phyloP scores from a whole-genome alignment of 30 jellyfish, hydroid and myxozoan species.

The Sanderia malayensis region DNA sequence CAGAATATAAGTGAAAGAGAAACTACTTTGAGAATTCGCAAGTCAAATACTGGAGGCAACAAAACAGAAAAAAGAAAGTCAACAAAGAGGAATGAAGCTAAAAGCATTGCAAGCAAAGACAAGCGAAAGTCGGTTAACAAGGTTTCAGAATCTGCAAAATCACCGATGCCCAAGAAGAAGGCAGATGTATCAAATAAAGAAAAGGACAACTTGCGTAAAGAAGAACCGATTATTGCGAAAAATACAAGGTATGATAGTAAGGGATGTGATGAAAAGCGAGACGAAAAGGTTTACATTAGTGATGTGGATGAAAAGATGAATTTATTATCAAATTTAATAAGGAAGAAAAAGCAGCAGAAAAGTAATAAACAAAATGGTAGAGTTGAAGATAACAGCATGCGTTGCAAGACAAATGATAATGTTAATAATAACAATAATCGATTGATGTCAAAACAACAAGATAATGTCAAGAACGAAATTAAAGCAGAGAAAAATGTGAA shows the following conservation, averaged over 20 bases:
- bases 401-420: no score
- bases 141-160: background rate
- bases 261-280: background rate
- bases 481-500: background rate
- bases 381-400: background rate
- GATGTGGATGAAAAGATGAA: conserved; percentile 40
- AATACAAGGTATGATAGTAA: background rate
- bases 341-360: conserved; percentile 20
- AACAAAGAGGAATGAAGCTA: background rate
- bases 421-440: background rate
- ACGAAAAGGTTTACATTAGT: background rate
- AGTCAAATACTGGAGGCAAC: background rate
- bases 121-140: background rate
- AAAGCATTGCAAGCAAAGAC: background rate
- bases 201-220: background rate
- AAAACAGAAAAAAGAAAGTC: conserved; percentile 15
- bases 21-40: background rate
- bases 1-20: background rate
- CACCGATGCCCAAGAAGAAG: background rate
- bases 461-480: background rate
- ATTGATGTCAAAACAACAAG: background rate
- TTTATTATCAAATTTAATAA: conserved; percentile 24
- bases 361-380: background rate
- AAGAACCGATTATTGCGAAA: background rate
- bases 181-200: background rate